phyloP scores from a whole-genome alignment of 1,140 invertebrate genomes.

The Cotesia vestalis region DNA sequence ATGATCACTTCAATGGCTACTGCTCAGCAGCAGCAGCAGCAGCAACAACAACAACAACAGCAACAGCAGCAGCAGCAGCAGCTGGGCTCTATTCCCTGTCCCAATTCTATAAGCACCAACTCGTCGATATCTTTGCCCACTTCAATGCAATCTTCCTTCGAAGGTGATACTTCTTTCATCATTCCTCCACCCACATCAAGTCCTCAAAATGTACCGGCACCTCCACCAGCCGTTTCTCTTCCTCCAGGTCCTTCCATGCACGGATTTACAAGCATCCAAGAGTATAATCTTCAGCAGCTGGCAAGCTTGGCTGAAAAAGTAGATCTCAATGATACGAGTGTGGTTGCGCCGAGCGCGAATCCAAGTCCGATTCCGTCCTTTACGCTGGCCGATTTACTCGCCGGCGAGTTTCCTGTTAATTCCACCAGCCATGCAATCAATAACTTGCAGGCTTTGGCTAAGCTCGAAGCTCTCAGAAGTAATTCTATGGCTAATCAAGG shows the following conservation, averaged over 20 bases:
- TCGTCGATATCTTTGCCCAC: constrained; percentile 74
- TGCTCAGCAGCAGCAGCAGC: constrained; percentile 25
- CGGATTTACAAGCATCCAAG: constrained; percentile 77
- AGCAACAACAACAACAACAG: too few species aligned
- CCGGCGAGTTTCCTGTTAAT: constrained; percentile 70
- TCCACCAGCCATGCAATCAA: constrained; percentile 80
- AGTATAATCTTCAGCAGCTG: constrained; percentile 84
- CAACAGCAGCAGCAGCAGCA: constrained; percentile 40
- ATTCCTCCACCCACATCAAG: constrained; percentile 58
- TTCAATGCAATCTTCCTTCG: constrained; percentile 81
- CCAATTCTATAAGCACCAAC: constrained; percentile 68
- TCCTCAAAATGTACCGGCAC: constrained; percentile 64
- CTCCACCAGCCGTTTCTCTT: constrained; percentile 59
- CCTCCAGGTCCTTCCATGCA: constrained; percentile 62
- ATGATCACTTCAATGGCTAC: constrained; percentile 45
- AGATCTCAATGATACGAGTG: constrained; percentile 59
- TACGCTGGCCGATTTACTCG: constrained; percentile 77
- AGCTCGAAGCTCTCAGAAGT: constrained; percentile 70
- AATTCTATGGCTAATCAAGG: constrained; percentile 72
- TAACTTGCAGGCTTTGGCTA: constrained; percentile 88
- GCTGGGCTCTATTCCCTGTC: constrained; percentile 60
- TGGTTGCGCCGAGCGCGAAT: constrained; percentile 68
- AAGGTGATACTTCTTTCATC: constrained; percentile 68
- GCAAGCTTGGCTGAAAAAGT: constrained; percentile 79
- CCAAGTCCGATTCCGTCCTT: constrained; percentile 75